phyloP scores from a whole-genome alignment of 2,888 invertebrate genomes.

The Polyommatus iphigenia region DNA sequence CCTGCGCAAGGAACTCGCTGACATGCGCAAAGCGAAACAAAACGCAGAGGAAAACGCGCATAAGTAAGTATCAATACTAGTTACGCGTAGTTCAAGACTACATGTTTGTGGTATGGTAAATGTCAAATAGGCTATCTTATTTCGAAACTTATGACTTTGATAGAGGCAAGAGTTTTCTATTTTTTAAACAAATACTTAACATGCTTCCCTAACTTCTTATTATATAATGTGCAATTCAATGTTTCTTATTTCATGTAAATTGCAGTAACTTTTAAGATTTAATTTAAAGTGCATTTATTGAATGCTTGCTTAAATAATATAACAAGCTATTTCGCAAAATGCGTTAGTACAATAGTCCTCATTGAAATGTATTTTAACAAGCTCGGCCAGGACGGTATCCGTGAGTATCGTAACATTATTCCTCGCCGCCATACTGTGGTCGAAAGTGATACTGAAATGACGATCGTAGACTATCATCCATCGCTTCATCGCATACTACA shows the following conservation, averaged over 20 bases:
- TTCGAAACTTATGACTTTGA: too few relatives aligned
- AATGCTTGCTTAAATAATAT: neutral
- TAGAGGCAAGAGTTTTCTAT: neutral
- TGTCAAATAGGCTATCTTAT: neutral
- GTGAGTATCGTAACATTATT: conserved; percentile 30
- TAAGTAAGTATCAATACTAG: conserved; percentile 67
- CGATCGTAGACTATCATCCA: neutral
- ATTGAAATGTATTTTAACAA: conserved; percentile 26
- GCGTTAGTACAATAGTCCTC: neutral
- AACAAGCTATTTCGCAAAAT: neutral
- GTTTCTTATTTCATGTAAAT: neutral
- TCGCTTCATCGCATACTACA: conserved; percentile 39
- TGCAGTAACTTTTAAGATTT: neutral
- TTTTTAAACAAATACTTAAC: neutral
- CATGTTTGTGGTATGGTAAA: neutral
- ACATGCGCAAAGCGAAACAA: conserved; percentile 78
- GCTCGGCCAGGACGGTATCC: conserved; percentile 29
- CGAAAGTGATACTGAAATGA: conserved; percentile 22
- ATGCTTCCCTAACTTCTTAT: neutral
- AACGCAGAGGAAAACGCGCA: conserved; percentile 79
- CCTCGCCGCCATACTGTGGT: conserved; percentile 25
- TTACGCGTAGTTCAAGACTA: neutral
- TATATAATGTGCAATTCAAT: neutral
- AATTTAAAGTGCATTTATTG: neutral
- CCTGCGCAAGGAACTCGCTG: conserved; percentile 78